Evolutionary conservation across 2,113 vertebrate species (phyloP), one percentile per base, ranked within the genome.

Genomic region (Platichthys flesus): DNA sequence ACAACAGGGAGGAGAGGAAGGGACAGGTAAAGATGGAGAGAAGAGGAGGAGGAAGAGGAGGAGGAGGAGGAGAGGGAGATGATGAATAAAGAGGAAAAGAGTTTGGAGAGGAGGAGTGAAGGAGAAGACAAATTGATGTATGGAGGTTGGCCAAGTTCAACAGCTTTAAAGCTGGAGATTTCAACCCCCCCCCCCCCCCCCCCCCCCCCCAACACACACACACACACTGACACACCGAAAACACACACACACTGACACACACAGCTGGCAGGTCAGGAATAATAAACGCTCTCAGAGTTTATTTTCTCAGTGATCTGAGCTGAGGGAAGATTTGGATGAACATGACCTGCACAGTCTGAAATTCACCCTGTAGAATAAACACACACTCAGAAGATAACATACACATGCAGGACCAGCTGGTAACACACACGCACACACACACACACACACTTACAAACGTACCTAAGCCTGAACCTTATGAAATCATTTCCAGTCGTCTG

Each of bases 201-300:
- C 73, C 60, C 81, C 47, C 81, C 47, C 73, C 60, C 81, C 47
- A 74, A 18, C 71, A 67, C 57, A 40, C 67, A 20, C 79, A 81
- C 61, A 71, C 73, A 49, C 55, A 71, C 73, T 37, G 37, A 31
- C 74, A 67, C 57, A 40, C 67, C 16, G 76, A 79, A 67, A 76
- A 42, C 31, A 18, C 58, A 52, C 72, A 73, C 77, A 64, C 82
- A 73, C 82, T 60, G 74, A 54, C 81, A 18, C 74, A 40, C 67
- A n/a, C 79, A 81, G 71, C 78, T 89, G 81, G 72, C 59, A 56
- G 76, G 40, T 79, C 78, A 78, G 76, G 76, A 87, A 89, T 76
- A 83, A 83, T 91, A 88, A 93, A 94, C 86, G 86, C 76, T 91
- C 91, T 73, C 79, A 90, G 83, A 86, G 78, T 94, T 78, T 92